Base-by-base conservation (phyloP, 2,888 invertebrate genomes). In the Rosalia funebris region DNA sequence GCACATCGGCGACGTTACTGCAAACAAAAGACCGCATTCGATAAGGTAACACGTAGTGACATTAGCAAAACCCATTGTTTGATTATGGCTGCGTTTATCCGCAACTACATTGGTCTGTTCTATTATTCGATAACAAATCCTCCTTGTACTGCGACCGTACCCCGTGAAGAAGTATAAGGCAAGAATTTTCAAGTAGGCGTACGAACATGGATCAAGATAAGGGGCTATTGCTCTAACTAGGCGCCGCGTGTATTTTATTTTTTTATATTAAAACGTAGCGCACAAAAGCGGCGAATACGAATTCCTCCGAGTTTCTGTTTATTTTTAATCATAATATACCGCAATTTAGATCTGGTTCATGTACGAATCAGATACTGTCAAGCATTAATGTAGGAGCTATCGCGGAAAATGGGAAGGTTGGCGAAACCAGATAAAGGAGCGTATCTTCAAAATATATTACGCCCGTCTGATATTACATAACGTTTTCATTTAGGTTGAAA, bases 191-290 rank as follows among this genome's bases (percentile, higher is more conserved):
- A 60, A 61, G 65, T 68, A 61, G 66, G 66, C 66, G 69, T 68
- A 65, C 59, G 62, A 65, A 64, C 69, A 69, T 68, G 69, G 63
- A 69, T 71, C 71, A 59, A 65, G 71, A 71, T 71, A 70, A 70
- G 69, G 54, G 65, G 67, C 62, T 66, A 62, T 63, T 68, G 66
- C 67, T 59, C 63, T 66, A 65, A 47, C 60, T 56, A 65, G 68
- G 68, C 71, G 67, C 70, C 68, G 60, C 50, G 19, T n/a, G 25
- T 46, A 53, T 57, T 53, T 57, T 53, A n/a, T 11, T 34, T 34
- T 34, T 34, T 34, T 34, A 7, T n/a, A 7, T 2, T 34, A 34
- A n/a, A 34, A n/a, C 11, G 11, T 34, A 2, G 4, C 9, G 34
- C 2, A 34, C 34, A 7, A 34, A 34, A 34, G 11, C 25, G 9